Evolutionary conservation across 1,140 invertebrate genomes (phyloP).

Genomic region (Pygmarrhopalites habei): DNA sequence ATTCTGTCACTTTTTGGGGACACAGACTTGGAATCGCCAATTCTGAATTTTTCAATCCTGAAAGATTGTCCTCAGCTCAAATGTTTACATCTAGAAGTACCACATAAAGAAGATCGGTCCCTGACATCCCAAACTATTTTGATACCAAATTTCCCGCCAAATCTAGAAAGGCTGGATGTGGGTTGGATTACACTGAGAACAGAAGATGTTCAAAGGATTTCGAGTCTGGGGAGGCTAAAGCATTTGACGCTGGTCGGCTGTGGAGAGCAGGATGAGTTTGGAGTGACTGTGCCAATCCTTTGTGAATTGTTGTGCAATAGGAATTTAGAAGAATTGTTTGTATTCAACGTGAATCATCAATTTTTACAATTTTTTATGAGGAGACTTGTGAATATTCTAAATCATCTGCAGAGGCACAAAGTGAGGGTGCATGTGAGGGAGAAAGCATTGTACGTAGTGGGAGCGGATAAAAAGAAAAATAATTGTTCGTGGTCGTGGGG

Average conservation of each 20-base stretch:
- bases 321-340: slow-evolving; percentile 2
- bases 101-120: not conserved
- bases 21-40: not conserved
- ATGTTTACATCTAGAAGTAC: not conserved
- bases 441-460: not conserved
- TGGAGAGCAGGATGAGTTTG: not conserved
- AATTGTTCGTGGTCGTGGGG: not conserved
- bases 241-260: not conserved
- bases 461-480: not conserved
- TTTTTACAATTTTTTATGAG: not conserved
- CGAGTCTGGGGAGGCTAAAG: not conserved
- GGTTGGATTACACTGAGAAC: slow-evolving; percentile 1
- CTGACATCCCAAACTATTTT: not conserved
- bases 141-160: too few species aligned
- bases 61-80: not conserved
- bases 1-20: not conserved
- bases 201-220: not conserved
- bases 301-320: not conserved
- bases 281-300: not conserved
- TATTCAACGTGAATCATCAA: not conserved
- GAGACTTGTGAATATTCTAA: not conserved
- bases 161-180: not conserved
- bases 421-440: not conserved
- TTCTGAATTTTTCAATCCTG: not conserved
- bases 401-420: not conserved